A percentile compares a stretch with the other conserved stretches of the same genome.
Conservation (phyloP, 2,113 vertebrate genomes). For the Sprattus sprattus region DNA sequence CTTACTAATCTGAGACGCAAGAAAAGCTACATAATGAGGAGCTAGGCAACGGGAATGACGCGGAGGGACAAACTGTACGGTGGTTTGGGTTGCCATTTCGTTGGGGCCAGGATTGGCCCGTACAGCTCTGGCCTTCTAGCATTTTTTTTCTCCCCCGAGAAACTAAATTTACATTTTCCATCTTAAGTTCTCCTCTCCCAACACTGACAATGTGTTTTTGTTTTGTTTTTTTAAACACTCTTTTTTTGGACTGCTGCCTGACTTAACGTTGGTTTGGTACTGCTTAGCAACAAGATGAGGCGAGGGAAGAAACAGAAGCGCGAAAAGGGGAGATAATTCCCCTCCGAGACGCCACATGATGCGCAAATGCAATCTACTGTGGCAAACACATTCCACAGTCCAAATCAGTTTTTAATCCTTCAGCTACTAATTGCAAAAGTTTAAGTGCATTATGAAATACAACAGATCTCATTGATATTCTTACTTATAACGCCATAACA, state of each 20-base stretch:
- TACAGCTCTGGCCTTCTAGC: constrained; percentile 5
- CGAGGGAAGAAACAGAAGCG: constrained; percentile 29
- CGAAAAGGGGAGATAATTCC: constrained; percentile 23
- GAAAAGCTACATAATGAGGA: constrained; percentile 25
- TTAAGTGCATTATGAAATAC: neutral
- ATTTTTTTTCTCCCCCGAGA: constrained; percentile 14
- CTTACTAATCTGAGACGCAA: constrained; percentile 45
- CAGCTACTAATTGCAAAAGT: neutral
- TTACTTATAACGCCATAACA: neutral
- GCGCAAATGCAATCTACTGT: neutral
- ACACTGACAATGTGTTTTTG: constrained; percentile 17
- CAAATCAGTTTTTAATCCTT: neutral
- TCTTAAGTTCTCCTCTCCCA: constrained; percentile 23
- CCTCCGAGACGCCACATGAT: neutral
- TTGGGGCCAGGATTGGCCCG: neutral
- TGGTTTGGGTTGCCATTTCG: constrained; percentile 32
- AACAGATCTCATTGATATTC: neutral
- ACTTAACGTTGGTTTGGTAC: constrained; percentile 58
- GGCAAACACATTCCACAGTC: neutral
- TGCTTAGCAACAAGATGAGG: constrained; percentile 65
- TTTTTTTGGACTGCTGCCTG: constrained; percentile 31
- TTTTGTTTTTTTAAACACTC: neutral
- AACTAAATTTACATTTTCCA: constrained; percentile 20
- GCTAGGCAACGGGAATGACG: constrained; percentile 30
- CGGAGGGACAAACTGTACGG: constrained; percentile 24